phyloP scores from a whole-genome alignment of 2,113 vertebrate species.

The Rhombomys opimus region DNA sequence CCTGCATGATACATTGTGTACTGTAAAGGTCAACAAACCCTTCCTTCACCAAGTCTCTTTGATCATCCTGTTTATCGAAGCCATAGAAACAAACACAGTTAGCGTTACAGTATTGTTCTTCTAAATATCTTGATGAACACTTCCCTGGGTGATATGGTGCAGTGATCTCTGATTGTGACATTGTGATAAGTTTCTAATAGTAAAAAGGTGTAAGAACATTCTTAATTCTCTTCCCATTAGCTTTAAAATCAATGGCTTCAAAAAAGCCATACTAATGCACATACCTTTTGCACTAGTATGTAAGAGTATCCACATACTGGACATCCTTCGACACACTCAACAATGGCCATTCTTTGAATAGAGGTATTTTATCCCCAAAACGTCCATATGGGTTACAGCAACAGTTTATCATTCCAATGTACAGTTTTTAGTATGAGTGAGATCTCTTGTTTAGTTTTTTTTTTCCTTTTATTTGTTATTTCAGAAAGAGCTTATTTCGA shows the following conservation, averaged over 20 bases:
- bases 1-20: too few species aligned
- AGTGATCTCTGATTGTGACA: not conserved
- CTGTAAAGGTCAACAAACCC: not conserved
- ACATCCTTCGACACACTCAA: not conserved
- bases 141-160: not conserved
- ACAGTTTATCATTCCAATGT: slow-evolving; percentile 9
- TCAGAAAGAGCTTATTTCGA: not conserved
- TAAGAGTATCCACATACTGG: not conserved
- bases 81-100: not conserved
- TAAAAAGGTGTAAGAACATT: not conserved
- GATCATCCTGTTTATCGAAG: not conserved
- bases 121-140: not conserved
- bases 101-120: not conserved
- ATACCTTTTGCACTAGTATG: not conserved
- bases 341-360: not conserved
- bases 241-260: not conserved
- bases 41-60: not conserved
- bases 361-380: slow-evolving; percentile 26
- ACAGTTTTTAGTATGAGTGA: not conserved
- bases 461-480: not conserved
- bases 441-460: not conserved
- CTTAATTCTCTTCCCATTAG: not conserved
- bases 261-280: not conserved
- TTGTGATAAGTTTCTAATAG: not conserved
- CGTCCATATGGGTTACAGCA: not conserved